Percentiles rank a stretch among this genome's conserved stretches.
Conservation (phyloP, 1,140 invertebrate species). For the Bombus haemorrhoidalis region DNA sequence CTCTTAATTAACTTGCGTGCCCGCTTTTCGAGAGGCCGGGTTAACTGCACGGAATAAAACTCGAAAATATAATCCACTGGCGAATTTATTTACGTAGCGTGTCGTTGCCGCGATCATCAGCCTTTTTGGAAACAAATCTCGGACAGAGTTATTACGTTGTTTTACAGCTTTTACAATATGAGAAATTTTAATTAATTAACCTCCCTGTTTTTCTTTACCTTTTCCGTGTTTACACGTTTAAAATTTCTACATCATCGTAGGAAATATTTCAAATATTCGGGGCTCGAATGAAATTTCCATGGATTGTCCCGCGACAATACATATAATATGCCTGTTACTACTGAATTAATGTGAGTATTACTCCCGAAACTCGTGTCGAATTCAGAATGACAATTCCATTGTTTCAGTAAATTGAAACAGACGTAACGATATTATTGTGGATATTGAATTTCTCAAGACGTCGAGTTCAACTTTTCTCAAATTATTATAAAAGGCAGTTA, state of each 20-base stretch:
- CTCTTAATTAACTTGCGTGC: slow-evolving; percentile 40
- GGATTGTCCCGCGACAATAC: too few species aligned
- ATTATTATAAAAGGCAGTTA: neutral
- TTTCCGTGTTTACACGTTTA: too few species aligned
- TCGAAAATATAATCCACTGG: slow-evolving; percentile 1
- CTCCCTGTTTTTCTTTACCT: too few species aligned
- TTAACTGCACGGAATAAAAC: slow-evolving; percentile 33
- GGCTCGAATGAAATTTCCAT: neutral
- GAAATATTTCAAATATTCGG: neutral
- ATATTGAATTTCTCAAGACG: neutral
- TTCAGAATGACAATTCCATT: neutral
- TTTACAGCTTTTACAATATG: too few species aligned
- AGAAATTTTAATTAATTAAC: too few species aligned
- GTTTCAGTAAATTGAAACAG: neutral
- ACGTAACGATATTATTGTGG: neutral
- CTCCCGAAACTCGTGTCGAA: neutral
- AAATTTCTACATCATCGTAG: too few species aligned
- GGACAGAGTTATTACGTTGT: too few species aligned
- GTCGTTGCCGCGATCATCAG: too few species aligned
- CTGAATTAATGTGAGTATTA: neutral
- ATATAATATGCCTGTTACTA: neutral
- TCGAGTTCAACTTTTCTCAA: neutral
- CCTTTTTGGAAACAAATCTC: too few species aligned
- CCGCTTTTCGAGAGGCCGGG: neutral
- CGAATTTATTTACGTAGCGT: slow-evolving; percentile 14